A percentile compares a stretch with the other conserved stretches of the same genome.
Conservation (phyloP, 2,888 invertebrate species). For the Ganaspis brasiliensis region DNA sequence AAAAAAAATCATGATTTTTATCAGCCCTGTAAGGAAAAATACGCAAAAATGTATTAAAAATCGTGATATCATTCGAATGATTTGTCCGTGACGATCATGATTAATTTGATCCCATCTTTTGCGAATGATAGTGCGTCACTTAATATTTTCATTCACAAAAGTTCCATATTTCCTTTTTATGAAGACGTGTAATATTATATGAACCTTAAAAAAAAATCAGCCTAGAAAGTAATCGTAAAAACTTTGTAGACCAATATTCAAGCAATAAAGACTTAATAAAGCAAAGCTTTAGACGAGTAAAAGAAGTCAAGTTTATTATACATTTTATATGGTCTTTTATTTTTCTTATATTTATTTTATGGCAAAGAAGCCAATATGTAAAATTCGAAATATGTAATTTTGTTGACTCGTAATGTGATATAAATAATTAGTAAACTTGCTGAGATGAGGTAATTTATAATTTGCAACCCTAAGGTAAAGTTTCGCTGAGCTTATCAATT, state of each 20-base stretch:
- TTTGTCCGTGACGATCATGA: background rate
- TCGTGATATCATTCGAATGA: background rate
- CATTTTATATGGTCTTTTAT: no score
- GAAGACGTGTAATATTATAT: background rate
- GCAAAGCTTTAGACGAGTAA: no score
- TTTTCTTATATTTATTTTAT: no score
- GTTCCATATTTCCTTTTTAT: background rate
- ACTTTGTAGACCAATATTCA: background rate
- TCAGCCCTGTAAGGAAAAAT: no score
- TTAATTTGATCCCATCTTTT: background rate
- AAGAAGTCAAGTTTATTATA: background rate
- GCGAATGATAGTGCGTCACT: background rate
- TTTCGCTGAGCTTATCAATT: no score
- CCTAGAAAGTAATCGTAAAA: background rate
- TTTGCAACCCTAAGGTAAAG: no score
- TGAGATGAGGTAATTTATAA: background rate
- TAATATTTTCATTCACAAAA: background rate
- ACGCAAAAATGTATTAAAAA: background rate
- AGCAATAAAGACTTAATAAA: background rate
- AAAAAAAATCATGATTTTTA: no score
- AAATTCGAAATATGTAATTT: background rate
- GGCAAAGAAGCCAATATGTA: no score
- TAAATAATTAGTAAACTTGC: background rate
- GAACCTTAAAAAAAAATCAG: background rate
- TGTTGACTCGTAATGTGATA: background rate